Conservation (phyloP, 2,888 invertebrate genomes). For the Hemistola chrysoprasaria region DNA sequence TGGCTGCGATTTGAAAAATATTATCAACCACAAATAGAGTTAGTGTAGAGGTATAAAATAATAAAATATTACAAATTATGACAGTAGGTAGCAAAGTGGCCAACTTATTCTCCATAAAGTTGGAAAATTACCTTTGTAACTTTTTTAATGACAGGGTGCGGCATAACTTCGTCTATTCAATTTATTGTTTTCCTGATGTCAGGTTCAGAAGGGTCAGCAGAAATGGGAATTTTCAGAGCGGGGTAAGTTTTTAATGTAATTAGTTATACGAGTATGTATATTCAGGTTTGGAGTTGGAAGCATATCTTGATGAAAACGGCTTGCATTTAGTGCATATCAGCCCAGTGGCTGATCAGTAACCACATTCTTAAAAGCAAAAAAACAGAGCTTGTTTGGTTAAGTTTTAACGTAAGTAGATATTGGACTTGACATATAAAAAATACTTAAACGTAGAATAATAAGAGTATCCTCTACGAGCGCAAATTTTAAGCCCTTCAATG, state of each 20-base stretch:
- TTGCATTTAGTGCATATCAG: no score
- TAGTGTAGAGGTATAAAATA: constrained; percentile 17
- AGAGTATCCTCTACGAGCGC: no score
- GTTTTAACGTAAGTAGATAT: no score
- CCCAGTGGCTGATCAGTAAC: no score
- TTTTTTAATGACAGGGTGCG: constrained; percentile 21
- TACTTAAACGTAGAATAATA: no score
- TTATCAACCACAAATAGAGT: constrained; percentile 20
- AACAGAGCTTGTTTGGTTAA: no score
- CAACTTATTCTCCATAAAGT: constrained; percentile 21
- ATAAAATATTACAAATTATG: constrained; percentile 23
- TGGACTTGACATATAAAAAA: no score
- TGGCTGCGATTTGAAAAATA: constrained; percentile 18
- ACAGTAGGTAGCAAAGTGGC: constrained; percentile 14
- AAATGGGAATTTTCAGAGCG: constrained; percentile 8
- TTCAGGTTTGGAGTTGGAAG: no score
- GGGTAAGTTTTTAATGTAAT: background rate
- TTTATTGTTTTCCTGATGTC: constrained; percentile 19
- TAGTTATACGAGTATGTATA: no score
- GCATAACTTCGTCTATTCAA: constrained; percentile 21
- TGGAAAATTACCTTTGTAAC: constrained; percentile 22
- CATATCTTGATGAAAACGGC: no score
- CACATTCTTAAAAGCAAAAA: no score
- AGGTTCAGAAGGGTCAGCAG: constrained; percentile 13
- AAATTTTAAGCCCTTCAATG: no score